Evolutionary conservation across 2,797 vertebrate species (phyloP).

Genomic region (Remorina albescens): DNA sequence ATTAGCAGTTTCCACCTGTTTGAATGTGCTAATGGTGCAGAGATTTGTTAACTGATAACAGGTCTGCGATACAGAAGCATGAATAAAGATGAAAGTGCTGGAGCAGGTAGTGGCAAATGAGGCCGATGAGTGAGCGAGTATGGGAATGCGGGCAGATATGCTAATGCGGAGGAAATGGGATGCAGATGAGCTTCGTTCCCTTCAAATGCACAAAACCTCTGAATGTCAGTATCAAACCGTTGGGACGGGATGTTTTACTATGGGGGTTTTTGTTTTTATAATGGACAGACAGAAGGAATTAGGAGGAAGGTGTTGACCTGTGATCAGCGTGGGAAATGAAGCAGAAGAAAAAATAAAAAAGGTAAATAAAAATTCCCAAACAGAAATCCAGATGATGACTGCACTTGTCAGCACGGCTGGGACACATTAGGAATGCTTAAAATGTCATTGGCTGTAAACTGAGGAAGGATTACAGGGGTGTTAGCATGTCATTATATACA

Average conservation of each 20-base stretch:
- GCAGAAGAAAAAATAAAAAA: too few species aligned
- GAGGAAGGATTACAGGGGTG: conserved; percentile 68
- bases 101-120: conserved; percentile 67
- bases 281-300: background rate
- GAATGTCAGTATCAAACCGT: conserved; percentile 20
- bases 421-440: conserved; percentile 70
- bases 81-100: conserved; percentile 71
- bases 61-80: conserved; percentile 55
- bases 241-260: conserved; percentile 9
- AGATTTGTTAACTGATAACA: conserved; percentile 71
- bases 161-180: conserved; percentile 59
- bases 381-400: conserved; percentile 23
- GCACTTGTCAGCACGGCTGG: conserved; percentile 35
- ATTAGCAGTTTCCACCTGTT: conserved; percentile 50
- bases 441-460: conserved; percentile 69
- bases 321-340: conserved; percentile 9
- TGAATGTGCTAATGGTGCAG: conserved; percentile 60
- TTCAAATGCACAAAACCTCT: conserved; percentile 32
- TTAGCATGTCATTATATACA: conserved; percentile 70
- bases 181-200: conserved; percentile 57
- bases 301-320: conserved; percentile 1
- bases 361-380: conserved; percentile 7
- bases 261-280: conserved; percentile 3
- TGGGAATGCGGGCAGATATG: conserved; percentile 51
- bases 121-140: conserved; percentile 56